Base-by-base conservation (phyloP, 2,888 invertebrate genomes). In the Agrochola macilenta region DNA sequence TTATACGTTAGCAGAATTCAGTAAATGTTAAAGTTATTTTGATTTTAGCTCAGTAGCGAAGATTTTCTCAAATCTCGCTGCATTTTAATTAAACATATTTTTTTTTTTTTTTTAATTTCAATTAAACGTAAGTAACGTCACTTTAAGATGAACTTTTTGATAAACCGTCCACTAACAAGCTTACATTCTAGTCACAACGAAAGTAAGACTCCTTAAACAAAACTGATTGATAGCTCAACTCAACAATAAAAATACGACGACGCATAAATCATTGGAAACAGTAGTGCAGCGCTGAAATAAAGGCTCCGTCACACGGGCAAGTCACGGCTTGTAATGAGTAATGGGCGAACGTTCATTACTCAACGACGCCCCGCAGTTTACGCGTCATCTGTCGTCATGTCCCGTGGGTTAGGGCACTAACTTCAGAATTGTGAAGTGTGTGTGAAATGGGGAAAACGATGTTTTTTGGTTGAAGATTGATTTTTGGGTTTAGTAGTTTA, bases 341-440 rank as follows among this genome's bases (percentile, higher is more conserved):
- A 93, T 93, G 93, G 90, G 89, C 87, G 86, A 89, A 82, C 89
- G 91, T 93, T 95, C 95, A 95, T 96, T 95, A 95, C 93, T 95
- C 95, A 94, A 90, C 82, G 91, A 92, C 94, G 92, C 93, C 94
- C 93, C 92, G 92, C 91, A 93, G 94, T 93, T 94, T 92, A 93
- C 92, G 91, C 91, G 93, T 94, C 93, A 94, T 94, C 94, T 95
- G 94, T 94, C 95, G 93, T 91, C 94, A 91, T 88, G 81, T 89
- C 82, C 83, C 80, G 85, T 87, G 86, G 88, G 86, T 89, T 86
- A 84, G 87, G 84, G 79, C 79, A 86, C 86, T 88, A 89, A 85
- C 85, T 85, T 83, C 73, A 76, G 76, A 87, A 68, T 81, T 86
- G 85, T 87, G 76, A 88, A 87, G 87, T 82, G 81, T 88, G 87